Base-by-base conservation (phyloP, 2,113 vertebrate species). In the Percina caprodes region DNA sequence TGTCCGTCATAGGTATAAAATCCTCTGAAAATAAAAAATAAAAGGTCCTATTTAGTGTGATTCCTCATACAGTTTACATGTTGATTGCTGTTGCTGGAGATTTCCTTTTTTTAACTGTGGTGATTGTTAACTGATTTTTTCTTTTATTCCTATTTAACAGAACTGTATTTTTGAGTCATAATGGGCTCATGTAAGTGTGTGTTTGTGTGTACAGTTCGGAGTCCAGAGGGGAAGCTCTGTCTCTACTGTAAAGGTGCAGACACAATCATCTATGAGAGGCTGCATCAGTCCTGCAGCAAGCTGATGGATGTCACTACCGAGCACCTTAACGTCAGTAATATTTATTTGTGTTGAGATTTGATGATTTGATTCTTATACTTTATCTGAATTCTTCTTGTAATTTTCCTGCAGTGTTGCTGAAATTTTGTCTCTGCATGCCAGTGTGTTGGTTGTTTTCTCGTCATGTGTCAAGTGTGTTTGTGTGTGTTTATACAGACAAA, bases 241-340 rank as follows among this genome's bases (percentile, higher is more conserved):
- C 93, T 99, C 35, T 97, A 96, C 93, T 99, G 98, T 94, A 99
- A 99, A 88, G 98, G 98, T 1, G 98, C 98, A 0, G 98, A 99
- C 94, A 99, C 98, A 1, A 96, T 99, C 80, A 85, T 99, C 79
- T 97, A 95, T 39, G 94, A 97, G 77, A 95, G 96, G 78, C 96
- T 99, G 58, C 91, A 97, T 69, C 89, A 88, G 13, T 97, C 97
- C 86, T 98, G 96, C 54, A 91, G 51, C 8, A 87, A 94, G 65
- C 94, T 99, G 70, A 95, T 93, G 94, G 95, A 97, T 0, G 89
- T 96, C 88, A 99, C 98, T 19, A 98, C 96, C 5, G 96, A 97
- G n/a, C 97, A 99, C 74, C 95, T 99, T 23, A 97, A 98, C 39
- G 98, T 99, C 82, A 96, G 98, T 95, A 13, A 1, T 1, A 1